Percentiles rank a stretch among this genome's conserved stretches.
phyloP scores from a whole-genome alignment of 2,888 invertebrate species.

The Cataglyphis cursor region DNA sequence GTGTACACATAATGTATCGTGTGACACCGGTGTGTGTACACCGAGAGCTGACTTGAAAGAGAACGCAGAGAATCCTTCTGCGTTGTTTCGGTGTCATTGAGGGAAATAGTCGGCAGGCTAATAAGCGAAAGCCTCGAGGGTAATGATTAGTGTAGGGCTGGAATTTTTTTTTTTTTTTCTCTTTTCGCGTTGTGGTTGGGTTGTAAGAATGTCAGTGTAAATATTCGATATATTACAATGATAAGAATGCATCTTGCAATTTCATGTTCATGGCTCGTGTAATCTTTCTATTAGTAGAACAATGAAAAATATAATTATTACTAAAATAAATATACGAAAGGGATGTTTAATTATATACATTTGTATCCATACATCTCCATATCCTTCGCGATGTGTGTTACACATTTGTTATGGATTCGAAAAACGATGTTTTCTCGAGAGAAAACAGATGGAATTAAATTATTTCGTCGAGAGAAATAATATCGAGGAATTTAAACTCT shows the following conservation, averaged over 20 bases:
- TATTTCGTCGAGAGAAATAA: conserved; percentile 3
- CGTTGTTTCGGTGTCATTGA: conserved; percentile 24
- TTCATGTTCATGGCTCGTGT: background rate
- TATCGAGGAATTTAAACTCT: conserved; percentile 13
- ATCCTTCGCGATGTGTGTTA: background rate
- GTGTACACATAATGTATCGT: conserved; percentile 27
- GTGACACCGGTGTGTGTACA: background rate
- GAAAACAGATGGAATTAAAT: background rate
- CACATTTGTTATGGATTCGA: background rate
- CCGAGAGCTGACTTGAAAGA: conserved; percentile 30
- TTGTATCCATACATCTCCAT: background rate
- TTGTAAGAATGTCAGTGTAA: conserved; percentile 19
- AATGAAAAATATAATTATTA: background rate
- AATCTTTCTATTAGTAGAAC: background rate
- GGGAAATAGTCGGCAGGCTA: conserved; percentile 29
- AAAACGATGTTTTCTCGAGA: background rate
- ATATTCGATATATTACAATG: background rate
- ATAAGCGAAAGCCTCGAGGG: conserved; percentile 28
- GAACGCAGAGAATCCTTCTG: conserved; percentile 13
- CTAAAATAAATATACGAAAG: background rate
- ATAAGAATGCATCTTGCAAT: background rate
- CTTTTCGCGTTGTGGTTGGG: background rate
- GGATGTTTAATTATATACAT: background rate
- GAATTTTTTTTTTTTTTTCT: background rate
- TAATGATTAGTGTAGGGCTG: conserved; percentile 1